A percentile compares a stretch with the other conserved stretches of the same genome.
These are phyloP conservation scores for Hoplodrina blanda DNA, from an alignment of 2,888 invertebrate genomes.

Conservation along the genomic window DNA sequence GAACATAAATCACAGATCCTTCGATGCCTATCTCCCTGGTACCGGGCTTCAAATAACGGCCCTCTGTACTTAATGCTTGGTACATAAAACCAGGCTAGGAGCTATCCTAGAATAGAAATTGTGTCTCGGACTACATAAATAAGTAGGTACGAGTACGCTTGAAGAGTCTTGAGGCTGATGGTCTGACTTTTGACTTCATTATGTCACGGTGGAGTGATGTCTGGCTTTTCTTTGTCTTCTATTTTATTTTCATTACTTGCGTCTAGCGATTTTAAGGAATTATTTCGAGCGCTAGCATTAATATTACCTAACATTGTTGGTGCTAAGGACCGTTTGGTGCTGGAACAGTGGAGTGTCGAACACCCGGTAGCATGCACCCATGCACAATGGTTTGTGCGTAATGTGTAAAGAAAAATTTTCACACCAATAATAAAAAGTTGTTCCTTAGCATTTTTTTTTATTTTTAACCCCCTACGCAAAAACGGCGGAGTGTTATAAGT, in stretches of 20 bases:
- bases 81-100: constrained; percentile 22
- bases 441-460: too few relatives aligned
- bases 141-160: constrained; percentile 18
- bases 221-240: constrained; percentile 10
- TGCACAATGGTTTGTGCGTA: too few relatives aligned
- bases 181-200: constrained; percentile 31
- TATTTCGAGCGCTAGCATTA: too few relatives aligned
- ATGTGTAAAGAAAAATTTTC: too few relatives aligned
- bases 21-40: constrained; percentile 36
- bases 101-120: constrained; percentile 28
- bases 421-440: too few relatives aligned
- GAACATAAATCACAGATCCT: constrained; percentile 51
- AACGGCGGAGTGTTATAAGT: too few relatives aligned
- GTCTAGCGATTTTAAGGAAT: too few relatives aligned
- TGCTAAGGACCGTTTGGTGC: too few relatives aligned
- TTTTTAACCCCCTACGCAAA: too few relatives aligned
- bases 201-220: constrained; percentile 1
- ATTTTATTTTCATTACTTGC: background rate
- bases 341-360: too few relatives aligned
- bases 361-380: too few relatives aligned
- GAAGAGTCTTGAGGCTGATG: constrained; percentile 21
- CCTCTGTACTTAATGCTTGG: constrained; percentile 37
- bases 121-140: constrained; percentile 18
- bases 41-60: constrained; percentile 28
- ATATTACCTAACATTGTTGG: too few relatives aligned